Evolutionary conservation across 2,113 vertebrate genomes (phyloP).

Genomic region (Galbula dea): DNA sequence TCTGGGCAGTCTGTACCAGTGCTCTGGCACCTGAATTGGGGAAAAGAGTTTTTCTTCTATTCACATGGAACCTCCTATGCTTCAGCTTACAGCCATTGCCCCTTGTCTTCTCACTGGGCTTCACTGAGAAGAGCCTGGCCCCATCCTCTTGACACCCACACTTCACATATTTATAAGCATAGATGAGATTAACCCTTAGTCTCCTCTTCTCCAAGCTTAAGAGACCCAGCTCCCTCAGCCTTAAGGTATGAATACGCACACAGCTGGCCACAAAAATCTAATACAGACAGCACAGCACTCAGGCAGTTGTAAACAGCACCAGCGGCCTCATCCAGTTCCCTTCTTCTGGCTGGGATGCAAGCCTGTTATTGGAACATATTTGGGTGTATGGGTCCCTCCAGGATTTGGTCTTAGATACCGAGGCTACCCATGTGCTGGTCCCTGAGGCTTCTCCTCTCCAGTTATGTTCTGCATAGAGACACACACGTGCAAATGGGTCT

Average conservation of each 20-base stretch:
- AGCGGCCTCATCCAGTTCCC: background rate
- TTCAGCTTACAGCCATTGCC: no score
- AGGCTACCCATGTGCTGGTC: background rate
- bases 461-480: background rate
- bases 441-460: background rate
- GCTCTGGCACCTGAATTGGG: no score
- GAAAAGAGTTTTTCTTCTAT: no score
- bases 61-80: no score
- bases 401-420: background rate
- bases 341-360: background rate
- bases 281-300: background rate
- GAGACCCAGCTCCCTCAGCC: no score
- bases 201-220: no score
- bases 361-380: background rate
- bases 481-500: background rate
- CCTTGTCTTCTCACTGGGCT: no score
- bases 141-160: no score
- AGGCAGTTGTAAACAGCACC: background rate
- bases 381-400: background rate
- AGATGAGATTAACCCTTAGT: no score
- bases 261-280: background rate
- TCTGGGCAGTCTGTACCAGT: no score
- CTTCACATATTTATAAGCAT: no score
- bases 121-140: no score
- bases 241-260: rapidly evolving